Conservation (phyloP, 2,113 vertebrate species). For the Gulo gulo region DNA sequence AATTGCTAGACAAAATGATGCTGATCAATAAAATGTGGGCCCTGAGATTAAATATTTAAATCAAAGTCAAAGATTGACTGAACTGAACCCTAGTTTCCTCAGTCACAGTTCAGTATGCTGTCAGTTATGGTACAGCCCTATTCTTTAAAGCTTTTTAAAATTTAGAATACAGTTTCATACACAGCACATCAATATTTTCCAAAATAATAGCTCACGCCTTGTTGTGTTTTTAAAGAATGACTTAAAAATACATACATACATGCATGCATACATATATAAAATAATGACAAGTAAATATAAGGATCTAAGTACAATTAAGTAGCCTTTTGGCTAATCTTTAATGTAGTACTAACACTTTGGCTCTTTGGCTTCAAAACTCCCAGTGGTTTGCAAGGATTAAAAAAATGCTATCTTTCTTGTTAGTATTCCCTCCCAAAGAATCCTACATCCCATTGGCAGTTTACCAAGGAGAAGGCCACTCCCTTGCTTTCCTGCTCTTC, state of each 20-base stretch:
- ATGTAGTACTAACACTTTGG: background rate
- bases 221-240: too few relatives aligned
- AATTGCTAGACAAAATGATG: background rate
- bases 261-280: background rate
- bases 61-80: background rate
- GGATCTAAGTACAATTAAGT: background rate
- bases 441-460: background rate
- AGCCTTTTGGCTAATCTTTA: background rate
- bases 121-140: background rate
- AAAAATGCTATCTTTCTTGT: background rate
- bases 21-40: background rate
- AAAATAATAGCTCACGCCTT: background rate
- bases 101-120: background rate
- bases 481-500: background rate
- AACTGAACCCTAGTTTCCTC: background rate
- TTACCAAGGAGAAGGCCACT: background rate
- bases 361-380: background rate
- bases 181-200: background rate
- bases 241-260: too few relatives aligned
- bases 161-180: background rate
- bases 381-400: background rate
- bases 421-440: background rate
- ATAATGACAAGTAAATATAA: background rate
- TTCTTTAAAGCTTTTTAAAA: conserved; percentile 19
- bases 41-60: background rate